These are phyloP conservation scores for Myrmecophaga tridactyla DNA, from an alignment of 2,113 vertebrate species.

Conservation along the genomic window DNA sequence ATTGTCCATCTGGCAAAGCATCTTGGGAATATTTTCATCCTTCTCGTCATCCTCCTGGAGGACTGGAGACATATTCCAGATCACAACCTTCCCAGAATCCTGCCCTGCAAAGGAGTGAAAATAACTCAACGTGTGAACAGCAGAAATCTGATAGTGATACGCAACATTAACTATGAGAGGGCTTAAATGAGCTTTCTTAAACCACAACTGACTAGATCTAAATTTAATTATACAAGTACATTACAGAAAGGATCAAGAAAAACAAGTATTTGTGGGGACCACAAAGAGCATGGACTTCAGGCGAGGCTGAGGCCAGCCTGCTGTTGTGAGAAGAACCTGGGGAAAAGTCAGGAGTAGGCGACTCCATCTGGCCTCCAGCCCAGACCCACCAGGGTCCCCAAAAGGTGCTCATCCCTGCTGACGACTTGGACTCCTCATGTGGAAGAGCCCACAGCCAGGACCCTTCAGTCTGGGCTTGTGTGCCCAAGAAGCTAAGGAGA, in stretches of 20 bases:
- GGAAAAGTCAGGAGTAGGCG: neutral
- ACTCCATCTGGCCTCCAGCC: neutral
- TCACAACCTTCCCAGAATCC: slow-evolving; percentile 99
- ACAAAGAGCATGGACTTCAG: neutral
- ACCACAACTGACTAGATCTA: neutral
- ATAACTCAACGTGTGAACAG: neutral
- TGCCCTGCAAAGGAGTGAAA: slow-evolving; percentile 87
- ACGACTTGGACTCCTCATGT: neutral
- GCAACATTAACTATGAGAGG: slow-evolving; percentile 17
- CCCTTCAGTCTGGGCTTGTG: neutral
- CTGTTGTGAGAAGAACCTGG: slow-evolving; percentile 10
- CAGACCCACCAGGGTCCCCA: neutral
- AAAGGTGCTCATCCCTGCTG: neutral
- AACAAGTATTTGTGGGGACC: neutral
- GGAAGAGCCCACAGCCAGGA: neutral
- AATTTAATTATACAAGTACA: neutral
- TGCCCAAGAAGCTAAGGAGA: neutral
- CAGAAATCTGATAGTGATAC: neutral
- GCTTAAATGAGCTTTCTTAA: neutral
- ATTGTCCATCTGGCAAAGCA: slow-evolving; percentile 99
- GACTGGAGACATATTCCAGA: slow-evolving; percentile 99
- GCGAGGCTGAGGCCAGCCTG: neutral
- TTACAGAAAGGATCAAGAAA: neutral
- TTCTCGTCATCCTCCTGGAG: slow-evolving; percentile 98
- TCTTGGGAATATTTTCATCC: slow-evolving; percentile 97